A percentile compares a stretch with the other conserved stretches of the same genome.
Evolutionary conservation across 1,140 invertebrate genomes (phyloP).

Genomic region (Drosophila tristis): DNA sequence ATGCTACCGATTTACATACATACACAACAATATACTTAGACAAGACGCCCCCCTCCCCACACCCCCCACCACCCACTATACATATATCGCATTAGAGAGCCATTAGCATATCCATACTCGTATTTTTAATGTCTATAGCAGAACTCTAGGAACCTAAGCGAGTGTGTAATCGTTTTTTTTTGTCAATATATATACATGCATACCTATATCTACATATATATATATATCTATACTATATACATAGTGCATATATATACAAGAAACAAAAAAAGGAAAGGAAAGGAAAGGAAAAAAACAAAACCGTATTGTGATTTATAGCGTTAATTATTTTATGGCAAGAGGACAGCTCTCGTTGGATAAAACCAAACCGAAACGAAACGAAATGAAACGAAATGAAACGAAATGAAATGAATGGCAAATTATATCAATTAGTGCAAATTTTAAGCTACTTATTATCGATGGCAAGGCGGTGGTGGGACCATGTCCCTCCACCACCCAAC

Average conservation of each 20-base stretch:
- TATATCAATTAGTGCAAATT: conserved; percentile 71
- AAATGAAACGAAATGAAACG: conserved; percentile 13
- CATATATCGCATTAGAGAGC: conserved; percentile 18
- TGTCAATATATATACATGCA: neutral
- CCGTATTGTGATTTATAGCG: conserved; percentile 83
- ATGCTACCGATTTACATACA: conserved; percentile 6
- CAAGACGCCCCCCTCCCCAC: neutral
- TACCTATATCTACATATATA: no score
- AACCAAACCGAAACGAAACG: neutral
- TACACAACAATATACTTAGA: no score
- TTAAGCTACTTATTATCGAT: conserved; percentile 40
- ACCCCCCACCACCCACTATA: neutral
- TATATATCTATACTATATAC: no score
- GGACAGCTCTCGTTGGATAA: conserved; percentile 21
- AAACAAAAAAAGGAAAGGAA: conserved; percentile 36
- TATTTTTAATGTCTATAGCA: conserved; percentile 23
- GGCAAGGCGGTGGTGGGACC: neutral
- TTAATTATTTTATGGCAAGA: conserved; percentile 81
- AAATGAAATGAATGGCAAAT: conserved; percentile 31
- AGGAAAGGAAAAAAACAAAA: conserved; percentile 59
- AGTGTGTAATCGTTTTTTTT: conserved; percentile 35
- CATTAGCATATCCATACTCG: conserved; percentile 41
- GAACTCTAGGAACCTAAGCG: conserved; percentile 13
- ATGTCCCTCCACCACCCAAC: conserved; percentile 2
- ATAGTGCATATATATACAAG: conserved; percentile 4